Percentiles rank a stretch among this genome's conserved stretches.
phyloP scores from a whole-genome alignment of 1,140 invertebrate species.

The Nixonia krombeini region DNA sequence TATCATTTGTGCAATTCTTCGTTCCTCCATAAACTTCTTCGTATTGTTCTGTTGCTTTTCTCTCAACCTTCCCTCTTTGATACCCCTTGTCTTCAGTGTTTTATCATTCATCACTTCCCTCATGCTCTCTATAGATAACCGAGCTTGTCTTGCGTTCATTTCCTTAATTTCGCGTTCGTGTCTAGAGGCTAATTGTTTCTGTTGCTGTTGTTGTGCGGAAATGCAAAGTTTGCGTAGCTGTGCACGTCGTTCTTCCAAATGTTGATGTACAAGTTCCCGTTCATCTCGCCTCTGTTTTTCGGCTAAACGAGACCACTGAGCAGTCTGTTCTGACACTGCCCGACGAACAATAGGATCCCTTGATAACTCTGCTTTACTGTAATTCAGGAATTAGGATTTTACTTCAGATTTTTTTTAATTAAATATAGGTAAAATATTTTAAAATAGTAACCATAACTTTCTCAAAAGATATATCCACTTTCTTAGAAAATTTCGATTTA shows the following conservation, averaged over 20 bases:
- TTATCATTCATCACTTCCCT: slow-evolving; percentile 97
- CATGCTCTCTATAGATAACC: slow-evolving; percentile 96
- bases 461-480: no score
- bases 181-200: slow-evolving; percentile 90
- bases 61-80: slow-evolving; percentile 91
- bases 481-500: no score
- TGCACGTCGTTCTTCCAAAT: slow-evolving; percentile 88
- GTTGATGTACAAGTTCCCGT: slow-evolving; percentile 86
- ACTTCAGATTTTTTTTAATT: no score
- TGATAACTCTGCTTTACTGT: slow-evolving; percentile 84
- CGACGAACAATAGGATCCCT: slow-evolving; percentile 85
- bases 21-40: slow-evolving; percentile 98
- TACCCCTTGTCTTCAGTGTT: slow-evolving; percentile 96
- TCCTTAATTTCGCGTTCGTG: slow-evolving; percentile 97
- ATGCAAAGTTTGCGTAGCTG: slow-evolving; percentile 89
- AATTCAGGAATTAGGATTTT: no score
- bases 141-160: slow-evolving; percentile 95
- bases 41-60: slow-evolving; percentile 99
- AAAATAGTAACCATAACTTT: no score
- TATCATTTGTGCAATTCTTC: slow-evolving; percentile 89
- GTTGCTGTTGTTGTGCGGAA: slow-evolving; percentile 86
- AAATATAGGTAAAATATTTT: no score
- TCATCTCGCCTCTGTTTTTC: slow-evolving; percentile 92
- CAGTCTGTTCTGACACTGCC: slow-evolving; percentile 90
- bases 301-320: slow-evolving; percentile 94